phyloP scores from a whole-genome alignment of 2,113 vertebrate genomes.

The Ophthalmotilapia sp. region DNA sequence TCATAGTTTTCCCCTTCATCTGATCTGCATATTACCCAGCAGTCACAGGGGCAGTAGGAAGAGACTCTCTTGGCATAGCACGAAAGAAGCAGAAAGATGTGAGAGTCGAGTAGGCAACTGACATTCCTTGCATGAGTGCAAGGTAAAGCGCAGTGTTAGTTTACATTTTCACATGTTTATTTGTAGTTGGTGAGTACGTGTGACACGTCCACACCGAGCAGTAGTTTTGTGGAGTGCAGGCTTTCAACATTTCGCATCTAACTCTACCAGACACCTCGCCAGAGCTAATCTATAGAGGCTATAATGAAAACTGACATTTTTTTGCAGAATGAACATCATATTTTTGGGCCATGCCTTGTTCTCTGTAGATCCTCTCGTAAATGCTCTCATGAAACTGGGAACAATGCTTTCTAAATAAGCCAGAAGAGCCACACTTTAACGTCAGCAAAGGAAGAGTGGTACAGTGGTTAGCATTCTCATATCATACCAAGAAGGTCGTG shows the following conservation, averaged over 20 bases:
- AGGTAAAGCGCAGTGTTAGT: background rate
- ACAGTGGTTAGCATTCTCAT: background rate
- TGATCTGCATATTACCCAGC: constrained; percentile 34
- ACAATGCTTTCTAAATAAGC: background rate
- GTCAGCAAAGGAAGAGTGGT: fast-evolving
- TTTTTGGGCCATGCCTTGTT: fast-evolving
- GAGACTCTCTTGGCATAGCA: background rate
- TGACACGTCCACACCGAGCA: background rate
- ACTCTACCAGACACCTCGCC: background rate
- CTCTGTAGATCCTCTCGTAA: background rate
- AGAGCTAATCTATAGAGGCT: background rate
- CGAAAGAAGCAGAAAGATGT: background rate
- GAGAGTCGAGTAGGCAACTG: background rate
- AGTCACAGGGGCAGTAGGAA: background rate
- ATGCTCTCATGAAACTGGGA: background rate
- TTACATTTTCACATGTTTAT: constrained; percentile 30
- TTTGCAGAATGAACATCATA: background rate
- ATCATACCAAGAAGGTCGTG: background rate
- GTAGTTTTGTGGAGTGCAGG: background rate
- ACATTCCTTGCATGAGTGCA: constrained; percentile 12
- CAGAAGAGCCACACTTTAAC: background rate
- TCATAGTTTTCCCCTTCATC: background rate
- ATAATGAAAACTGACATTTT: fast-evolving
- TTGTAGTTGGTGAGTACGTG: background rate
- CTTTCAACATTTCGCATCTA: background rate